phyloP scores from a whole-genome alignment of 2,797 vertebrate species.

The Xenopus petersii region DNA sequence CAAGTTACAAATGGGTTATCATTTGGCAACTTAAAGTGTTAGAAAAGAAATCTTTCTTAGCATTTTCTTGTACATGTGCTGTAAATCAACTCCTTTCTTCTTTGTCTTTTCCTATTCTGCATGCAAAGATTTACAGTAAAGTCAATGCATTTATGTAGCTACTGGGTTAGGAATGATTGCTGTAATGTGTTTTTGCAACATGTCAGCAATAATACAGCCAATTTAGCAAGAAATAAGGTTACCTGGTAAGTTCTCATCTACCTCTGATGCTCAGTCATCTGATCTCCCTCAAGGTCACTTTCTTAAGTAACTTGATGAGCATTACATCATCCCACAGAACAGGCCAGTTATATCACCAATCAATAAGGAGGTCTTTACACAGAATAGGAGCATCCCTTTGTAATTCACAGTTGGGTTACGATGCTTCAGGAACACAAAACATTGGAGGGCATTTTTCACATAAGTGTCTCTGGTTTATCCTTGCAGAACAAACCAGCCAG shows the following conservation, averaged over 20 bases:
- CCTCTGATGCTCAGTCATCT: slow-evolving; percentile 52
- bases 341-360: slow-evolving; percentile 74
- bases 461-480: slow-evolving; percentile 50
- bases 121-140: too few relatives aligned
- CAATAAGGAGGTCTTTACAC: slow-evolving; percentile 68
- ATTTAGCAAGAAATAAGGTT: slow-evolving; percentile 45
- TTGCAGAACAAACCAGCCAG: slow-evolving; percentile 45
- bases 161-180: not conserved
- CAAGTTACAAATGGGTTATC: too few relatives aligned
- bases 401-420: slow-evolving; percentile 56
- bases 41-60: too few relatives aligned
- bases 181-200: slow-evolving; percentile 26
- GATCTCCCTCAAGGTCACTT: slow-evolving; percentile 64
- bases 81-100: too few relatives aligned
- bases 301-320: slow-evolving; percentile 58
- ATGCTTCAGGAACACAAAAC: slow-evolving; percentile 48
- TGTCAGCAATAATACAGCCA: slow-evolving; percentile 38
- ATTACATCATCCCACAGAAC: slow-evolving; percentile 79
- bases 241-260: slow-evolving; percentile 44
- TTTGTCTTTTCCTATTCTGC: too few relatives aligned
- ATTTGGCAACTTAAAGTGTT: too few relatives aligned
- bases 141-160: too few relatives aligned
- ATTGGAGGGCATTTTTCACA: slow-evolving; percentile 46
- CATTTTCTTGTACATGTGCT: too few relatives aligned
- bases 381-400: slow-evolving; percentile 52